Evolutionary conservation across 1,140 invertebrate genomes (phyloP), one percentile per base, ranked within the genome.

Genomic region (Nasonia giraulti): DNA sequence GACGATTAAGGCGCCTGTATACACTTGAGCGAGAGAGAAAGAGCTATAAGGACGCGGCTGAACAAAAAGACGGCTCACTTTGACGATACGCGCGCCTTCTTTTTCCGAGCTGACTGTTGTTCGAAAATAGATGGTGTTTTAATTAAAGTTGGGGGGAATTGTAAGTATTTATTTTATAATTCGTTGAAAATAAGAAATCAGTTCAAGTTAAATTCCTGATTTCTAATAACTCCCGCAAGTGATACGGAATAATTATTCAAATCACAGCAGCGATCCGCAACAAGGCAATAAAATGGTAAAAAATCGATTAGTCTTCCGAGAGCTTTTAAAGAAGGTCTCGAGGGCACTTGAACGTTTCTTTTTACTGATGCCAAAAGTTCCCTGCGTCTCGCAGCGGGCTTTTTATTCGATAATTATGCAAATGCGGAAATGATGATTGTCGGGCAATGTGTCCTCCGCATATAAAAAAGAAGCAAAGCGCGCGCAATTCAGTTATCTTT

Each of bases 321-420:
- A 50, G 23, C 27, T 37, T 68, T 80, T 44, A 74, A 73, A 73
- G 79, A 79, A 79, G 50, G 80, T 83, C 80, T 83, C 76, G 47
- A 20, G 80, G 85, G 75, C 50, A 82, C 80, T 86, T 83, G 79
- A 86, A 74, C 66, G 81, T 74, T 82, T 68, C 80, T 82, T 83
- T 82, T 74, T 80, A 23, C 47, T 50, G 14, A 66, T 69, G 62
- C 8, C 23, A 37, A 81, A 27, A 3, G 23, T 23, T 20, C 79
- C n/a, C 47, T 14, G 55, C 33, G 31, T 47, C 37, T 71, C 55
- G 62, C 44, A 55, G 33, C 71, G 55, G 74, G 68, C 86, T 86
- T 91, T 93, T 92, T 92, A 93, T 92, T 93, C 88, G 91, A 92
- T 93, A 93, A 93, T 93, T 92, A 93, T 93, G 92, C 88, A 93